These are phyloP conservation scores for Xyliphius kryptos DNA, from an alignment of 2,113 vertebrate genomes.

Conservation along the genomic window DNA sequence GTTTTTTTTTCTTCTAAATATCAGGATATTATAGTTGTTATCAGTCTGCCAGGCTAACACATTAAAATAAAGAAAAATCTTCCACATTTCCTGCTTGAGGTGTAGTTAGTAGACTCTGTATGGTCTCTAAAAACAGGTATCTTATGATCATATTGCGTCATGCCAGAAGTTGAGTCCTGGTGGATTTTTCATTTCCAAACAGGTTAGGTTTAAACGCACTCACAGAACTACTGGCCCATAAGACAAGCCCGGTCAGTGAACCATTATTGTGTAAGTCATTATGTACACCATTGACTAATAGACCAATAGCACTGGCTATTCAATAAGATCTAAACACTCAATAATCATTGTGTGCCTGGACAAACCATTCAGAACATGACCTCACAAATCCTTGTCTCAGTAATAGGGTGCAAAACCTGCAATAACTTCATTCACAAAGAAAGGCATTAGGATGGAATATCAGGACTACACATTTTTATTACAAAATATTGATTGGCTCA, in stretches of 20 bases:
- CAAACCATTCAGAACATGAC: conserved; percentile 6
- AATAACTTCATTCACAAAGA: conserved; percentile 7
- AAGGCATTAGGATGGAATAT: conserved; percentile 3
- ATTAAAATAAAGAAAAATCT: not conserved
- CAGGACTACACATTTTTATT: conserved; percentile 3
- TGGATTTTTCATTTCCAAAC: not conserved
- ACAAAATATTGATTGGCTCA: conserved; percentile 16
- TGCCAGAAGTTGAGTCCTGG: not conserved
- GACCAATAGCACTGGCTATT: conserved; percentile 1
- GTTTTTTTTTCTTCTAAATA: too few relatives aligned
- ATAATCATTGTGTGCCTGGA: not conserved
- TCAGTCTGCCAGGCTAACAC: too few relatives aligned
- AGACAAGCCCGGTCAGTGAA: not conserved
- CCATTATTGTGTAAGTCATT: not conserved
- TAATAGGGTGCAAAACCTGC: conserved; percentile 10
- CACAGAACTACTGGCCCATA: conserved; percentile 2
- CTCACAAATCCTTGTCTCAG: not conserved
- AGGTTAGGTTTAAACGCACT: not conserved
- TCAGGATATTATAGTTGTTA: not conserved
- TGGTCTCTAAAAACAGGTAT: not conserved
- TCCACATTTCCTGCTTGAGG: not conserved
- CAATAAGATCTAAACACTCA: not conserved
- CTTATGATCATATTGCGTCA: not conserved
- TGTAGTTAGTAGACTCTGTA: not conserved
- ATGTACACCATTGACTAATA: not conserved